Evolutionary conservation across 2,888 invertebrate species (phyloP).

Genomic region (Frankliniella fusca): DNA sequence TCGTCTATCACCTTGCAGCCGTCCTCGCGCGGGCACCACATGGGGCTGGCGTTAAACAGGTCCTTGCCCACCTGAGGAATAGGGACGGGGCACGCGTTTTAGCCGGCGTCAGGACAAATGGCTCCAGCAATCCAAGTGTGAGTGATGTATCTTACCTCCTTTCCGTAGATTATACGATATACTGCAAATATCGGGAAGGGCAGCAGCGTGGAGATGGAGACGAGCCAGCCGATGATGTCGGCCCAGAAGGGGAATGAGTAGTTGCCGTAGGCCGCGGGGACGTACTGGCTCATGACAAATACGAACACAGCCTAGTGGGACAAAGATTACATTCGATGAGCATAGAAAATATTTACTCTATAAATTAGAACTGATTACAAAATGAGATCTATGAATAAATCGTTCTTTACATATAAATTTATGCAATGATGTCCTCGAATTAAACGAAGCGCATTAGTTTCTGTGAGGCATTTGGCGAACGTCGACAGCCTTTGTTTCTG

Average conservation of each 20-base stretch:
- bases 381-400: no score
- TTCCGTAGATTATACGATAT: constrained; percentile 48
- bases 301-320: constrained; percentile 61
- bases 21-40: constrained; percentile 19
- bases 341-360: no score
- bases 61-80: not conserved
- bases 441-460: no score
- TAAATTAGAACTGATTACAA: no score
- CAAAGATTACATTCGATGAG: not conserved
- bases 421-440: no score
- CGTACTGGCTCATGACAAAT: constrained; percentile 67
- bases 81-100: not conserved
- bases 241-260: constrained; percentile 69
- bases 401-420: no score
- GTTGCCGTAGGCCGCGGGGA: constrained; percentile 58
- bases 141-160: constrained; percentile 47
- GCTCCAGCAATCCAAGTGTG: no score
- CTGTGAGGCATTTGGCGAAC: no score
- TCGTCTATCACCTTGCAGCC: constrained; percentile 15
- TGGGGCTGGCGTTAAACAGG: constrained; percentile 2
- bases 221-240: constrained; percentile 64
- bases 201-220: constrained; percentile 64
- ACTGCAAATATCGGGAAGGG: constrained; percentile 63
- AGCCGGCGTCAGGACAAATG: not conserved
- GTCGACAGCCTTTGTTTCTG: no score